Base-by-base conservation (phyloP, 1,140 invertebrate genomes). In the Psix sp. region DNA sequence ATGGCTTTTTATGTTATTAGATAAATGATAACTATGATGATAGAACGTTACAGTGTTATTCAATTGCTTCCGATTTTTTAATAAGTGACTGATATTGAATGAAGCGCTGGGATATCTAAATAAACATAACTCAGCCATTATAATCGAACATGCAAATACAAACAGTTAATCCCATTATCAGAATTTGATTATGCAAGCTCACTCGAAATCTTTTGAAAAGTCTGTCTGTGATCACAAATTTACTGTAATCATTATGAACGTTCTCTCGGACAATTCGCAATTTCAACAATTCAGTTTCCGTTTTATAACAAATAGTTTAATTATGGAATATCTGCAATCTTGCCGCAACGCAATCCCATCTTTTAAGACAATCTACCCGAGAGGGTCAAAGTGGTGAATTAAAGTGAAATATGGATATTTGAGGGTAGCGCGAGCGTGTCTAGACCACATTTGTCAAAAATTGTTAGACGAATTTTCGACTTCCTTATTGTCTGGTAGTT, bases 401-500 rank as follows among this genome's bases (percentile, higher is more conserved):
- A 75, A 31, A n/a, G 63, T 72, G 52, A 77, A 71, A 56, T 74
- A 74, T 77, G 70, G 57, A 74, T 74, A 72, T 77, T 74, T 26
- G 56, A 52, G 66, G 62, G 65, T 59, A 60, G 56, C n/a, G 10
- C 31, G 49, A 73, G 82, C 82, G 82, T 84, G 82, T 63, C 76
- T 67, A 65, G 51, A 49, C 43, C 46, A 79, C 81, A 84, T 84
- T 84, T 68, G 78, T 83, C 80, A 83, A 77, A 43, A 54, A 68
- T 54, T 77, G 71, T 60, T 65, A 77, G 72, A 72, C 65, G 70
- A 76, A 79, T 78, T 80, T 73, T 76, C 33, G 21, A 48, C 71
- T 63, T 33, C 51, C 46, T 9, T 42, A 29, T 49, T 57, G 62
- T 79, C 77, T 81, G 77, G 78, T 7, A n/a, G 7, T 29, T 29